These are phyloP conservation scores for Serripes groenlandicus DNA, from an alignment of 2,888 invertebrate species.

Conservation along the genomic window DNA sequence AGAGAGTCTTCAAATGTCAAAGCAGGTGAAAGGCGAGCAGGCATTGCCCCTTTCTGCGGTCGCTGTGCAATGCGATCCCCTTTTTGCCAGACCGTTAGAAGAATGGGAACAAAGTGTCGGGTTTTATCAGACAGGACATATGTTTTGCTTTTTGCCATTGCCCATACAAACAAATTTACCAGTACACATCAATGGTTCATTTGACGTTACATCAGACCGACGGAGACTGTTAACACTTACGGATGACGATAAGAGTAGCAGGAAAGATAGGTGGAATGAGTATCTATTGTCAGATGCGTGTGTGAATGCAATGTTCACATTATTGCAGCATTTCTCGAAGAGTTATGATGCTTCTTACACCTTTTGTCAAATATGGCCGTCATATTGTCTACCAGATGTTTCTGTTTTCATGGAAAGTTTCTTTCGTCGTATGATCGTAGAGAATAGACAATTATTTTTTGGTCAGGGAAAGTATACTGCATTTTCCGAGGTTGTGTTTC, in stretches of 20 bases:
- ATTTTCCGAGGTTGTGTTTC: conserved; percentile 43
- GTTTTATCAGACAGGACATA: conserved; percentile 67
- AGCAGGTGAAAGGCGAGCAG: conserved; percentile 17
- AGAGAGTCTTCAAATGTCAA: conserved; percentile 13
- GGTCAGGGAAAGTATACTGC: conserved; percentile 26
- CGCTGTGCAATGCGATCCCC: conserved; percentile 71
- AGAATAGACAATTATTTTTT: conserved; percentile 38
- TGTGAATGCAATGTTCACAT: conserved; percentile 60
- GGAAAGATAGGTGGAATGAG: conserved; percentile 60
- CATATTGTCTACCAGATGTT: not conserved
- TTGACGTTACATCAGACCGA: conserved; percentile 81
- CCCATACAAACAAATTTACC: conserved; percentile 76
- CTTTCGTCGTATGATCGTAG: conserved; percentile 25
- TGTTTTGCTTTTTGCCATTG: conserved; percentile 83
- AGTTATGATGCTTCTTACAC: not conserved
- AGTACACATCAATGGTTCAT: conserved; percentile 83
- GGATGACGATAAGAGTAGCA: conserved; percentile 78
- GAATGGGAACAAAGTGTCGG: conserved; percentile 26
- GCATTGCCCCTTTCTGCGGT: conserved; percentile 74
- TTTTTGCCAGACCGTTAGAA: not conserved
- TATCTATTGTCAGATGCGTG: conserved; percentile 57
- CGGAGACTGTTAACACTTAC: conserved; percentile 72
- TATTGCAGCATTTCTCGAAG: conserved; percentile 36
- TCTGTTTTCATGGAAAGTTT: conserved; percentile 25
- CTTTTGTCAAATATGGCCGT: conserved; percentile 18